These are phyloP conservation scores for Epirrita christyi DNA, from an alignment of 2,888 invertebrate species.

Conservation along the genomic window DNA sequence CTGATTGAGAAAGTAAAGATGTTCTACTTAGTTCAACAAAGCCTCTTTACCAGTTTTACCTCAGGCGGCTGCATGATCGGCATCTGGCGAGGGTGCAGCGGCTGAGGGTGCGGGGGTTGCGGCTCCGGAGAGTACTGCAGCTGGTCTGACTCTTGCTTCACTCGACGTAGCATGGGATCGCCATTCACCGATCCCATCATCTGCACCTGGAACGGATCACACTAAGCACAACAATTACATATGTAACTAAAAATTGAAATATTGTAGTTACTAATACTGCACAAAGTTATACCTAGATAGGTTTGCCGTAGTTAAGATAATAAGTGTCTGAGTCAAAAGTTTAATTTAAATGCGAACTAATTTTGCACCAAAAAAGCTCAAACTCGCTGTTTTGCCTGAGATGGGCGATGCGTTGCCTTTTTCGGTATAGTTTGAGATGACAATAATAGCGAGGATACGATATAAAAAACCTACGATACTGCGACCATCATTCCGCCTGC, in stretches of 20 bases:
- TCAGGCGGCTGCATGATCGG: constrained; percentile 68
- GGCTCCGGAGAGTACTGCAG: constrained; percentile 84
- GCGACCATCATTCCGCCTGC: no score
- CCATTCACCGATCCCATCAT: constrained; percentile 87
- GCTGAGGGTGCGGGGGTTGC: constrained; percentile 80
- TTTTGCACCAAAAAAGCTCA: no score
- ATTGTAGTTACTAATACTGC: background rate
- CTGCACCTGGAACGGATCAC: constrained; percentile 82
- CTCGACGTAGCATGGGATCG: constrained; percentile 71
- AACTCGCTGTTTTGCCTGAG: no score
- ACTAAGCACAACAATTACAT: constrained; percentile 31
- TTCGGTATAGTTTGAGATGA: no score
- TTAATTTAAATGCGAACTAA: no score
- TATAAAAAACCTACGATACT: no score
- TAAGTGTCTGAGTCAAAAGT: no score
- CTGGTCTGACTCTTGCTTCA: constrained; percentile 77
- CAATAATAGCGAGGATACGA: no score
- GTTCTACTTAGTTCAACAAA: constrained; percentile 19
- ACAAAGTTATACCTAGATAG: no score
- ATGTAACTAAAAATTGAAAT: constrained; percentile 15
- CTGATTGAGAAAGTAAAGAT: no score
- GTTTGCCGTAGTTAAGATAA: no score
- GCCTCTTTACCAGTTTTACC: constrained; percentile 47
- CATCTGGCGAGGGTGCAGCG: constrained; percentile 78
- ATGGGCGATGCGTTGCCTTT: no score